Evolutionary conservation across 2,888 invertebrate genomes (phyloP), one percentile per base, ranked within the genome.

Genomic region (Leptopilina myrica): DNA sequence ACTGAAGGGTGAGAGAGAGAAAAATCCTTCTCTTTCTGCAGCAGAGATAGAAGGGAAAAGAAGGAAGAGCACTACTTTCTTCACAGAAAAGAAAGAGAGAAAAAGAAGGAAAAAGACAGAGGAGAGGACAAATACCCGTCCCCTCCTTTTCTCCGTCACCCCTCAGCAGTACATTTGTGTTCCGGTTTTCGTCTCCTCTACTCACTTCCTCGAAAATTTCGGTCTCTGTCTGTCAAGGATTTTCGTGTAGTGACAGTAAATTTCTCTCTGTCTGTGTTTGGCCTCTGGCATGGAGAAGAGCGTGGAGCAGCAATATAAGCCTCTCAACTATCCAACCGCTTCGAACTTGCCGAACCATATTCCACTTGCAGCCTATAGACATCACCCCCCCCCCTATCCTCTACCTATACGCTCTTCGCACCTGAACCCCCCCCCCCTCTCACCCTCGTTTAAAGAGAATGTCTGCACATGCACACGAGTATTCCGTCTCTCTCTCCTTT

Each of bases 311-410:
- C 78, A 64, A 49, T 76, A 69, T 78, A 80, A 75, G 81, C 65
- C 66, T 33, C 78, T 76, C 83, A 80, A 80, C 43, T 76, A 64
- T 78, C 77, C 83, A 80, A 80, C 49, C 77, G 56, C 79, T 76
- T 75, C 59, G 75, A 80, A 80, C 77, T 81, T 79, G 78, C 84
- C 83, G 86, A 85, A 87, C 84, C 84, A 87, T 87, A 87, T 85
- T 85, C 84, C 84, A 82, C 84, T 84, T 82, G 83, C 82, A 86
- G 82, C 84, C 83, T 82, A 83, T 79, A 80, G 75, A 79, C 83
- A 79, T 43, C 43, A 43, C 5, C 8, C 79, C 80, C 33, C 5
- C 33, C 26, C 26, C 26, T 33, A 2, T 33, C 33, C 3, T 33
- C 5, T 33, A 33, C 3, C 33, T 5, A 33, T 33, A 33, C 33